Evolutionary conservation across 2,113 vertebrate species (phyloP).

Genomic region (Zapornia atra): DNA sequence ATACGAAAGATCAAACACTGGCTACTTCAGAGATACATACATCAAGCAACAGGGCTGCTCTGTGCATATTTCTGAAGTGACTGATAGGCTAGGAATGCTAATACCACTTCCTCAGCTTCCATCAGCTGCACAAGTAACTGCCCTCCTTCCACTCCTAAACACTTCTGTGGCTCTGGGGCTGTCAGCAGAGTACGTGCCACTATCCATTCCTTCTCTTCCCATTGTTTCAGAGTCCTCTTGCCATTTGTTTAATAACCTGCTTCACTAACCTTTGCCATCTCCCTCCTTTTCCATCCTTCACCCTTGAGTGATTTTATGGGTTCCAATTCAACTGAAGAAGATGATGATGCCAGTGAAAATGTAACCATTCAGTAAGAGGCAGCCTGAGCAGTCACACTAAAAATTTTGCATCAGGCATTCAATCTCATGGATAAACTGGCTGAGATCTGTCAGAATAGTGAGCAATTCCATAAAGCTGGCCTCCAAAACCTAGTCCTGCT

Average conservation of each 20-base stretch:
- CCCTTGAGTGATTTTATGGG: neutral
- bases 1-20: accelerated
- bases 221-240: neutral
- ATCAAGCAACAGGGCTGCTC: neutral
- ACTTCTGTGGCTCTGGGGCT: neutral
- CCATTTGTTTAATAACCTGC: neutral
- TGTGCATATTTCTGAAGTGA: neutral
- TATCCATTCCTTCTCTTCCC: neutral
- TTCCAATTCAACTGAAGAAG: neutral
- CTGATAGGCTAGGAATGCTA: neutral
- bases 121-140: neutral
- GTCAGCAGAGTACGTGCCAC: neutral
- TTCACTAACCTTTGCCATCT: neutral
- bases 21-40: neutral
- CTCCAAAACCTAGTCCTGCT: neutral
- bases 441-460: neutral
- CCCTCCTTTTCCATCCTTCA: neutral
- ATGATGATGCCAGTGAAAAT: neutral
- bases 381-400: neutral
- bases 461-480: neutral
- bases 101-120: neutral
- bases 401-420: neutral
- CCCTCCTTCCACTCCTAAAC: neutral
- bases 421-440: neutral
- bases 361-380: neutral